phyloP scores from a whole-genome alignment of 2,797 vertebrate genomes.

The Darevskia mixta region DNA sequence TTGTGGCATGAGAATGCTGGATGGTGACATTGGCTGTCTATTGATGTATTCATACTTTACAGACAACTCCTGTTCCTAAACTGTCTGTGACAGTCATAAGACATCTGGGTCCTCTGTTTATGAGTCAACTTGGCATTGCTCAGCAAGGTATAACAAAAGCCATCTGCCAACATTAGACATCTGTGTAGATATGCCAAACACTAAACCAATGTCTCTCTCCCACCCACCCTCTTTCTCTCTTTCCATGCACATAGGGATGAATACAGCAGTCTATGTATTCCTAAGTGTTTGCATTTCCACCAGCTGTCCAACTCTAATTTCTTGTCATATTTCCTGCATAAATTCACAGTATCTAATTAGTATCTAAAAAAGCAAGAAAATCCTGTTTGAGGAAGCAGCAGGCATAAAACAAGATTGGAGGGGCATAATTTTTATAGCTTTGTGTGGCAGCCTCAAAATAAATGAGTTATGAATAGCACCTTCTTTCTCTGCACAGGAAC shows the following conservation, averaged over 20 bases:
- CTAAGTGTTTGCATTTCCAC: too few species aligned
- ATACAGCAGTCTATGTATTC: too few species aligned
- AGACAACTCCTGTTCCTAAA: too few species aligned
- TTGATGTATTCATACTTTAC: too few species aligned
- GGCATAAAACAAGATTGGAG: constrained; percentile 55
- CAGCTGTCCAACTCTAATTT: too few species aligned
- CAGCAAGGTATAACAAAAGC: constrained; percentile 44
- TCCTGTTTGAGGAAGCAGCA: constrained; percentile 67
- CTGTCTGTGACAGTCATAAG: background rate
- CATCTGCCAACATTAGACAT: constrained; percentile 55
- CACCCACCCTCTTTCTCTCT: too few species aligned
- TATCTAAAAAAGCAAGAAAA: constrained; percentile 73
- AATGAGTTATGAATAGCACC: constrained; percentile 62
- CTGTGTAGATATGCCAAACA: background rate
- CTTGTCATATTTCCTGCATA: too few species aligned
- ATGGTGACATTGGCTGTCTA: too few species aligned
- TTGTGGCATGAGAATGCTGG: too few species aligned
- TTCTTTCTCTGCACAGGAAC: constrained; percentile 60
- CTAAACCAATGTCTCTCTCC: background rate
- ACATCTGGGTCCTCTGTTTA: background rate
- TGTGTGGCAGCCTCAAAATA: constrained; percentile 29
- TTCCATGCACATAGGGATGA: too few species aligned
- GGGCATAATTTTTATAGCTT: constrained; percentile 63
- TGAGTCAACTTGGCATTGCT: constrained; percentile 48
- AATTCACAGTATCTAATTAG: constrained; percentile 65